Conservation (phyloP, 2,888 invertebrate species). For the Ditylenchus weischeri region DNA sequence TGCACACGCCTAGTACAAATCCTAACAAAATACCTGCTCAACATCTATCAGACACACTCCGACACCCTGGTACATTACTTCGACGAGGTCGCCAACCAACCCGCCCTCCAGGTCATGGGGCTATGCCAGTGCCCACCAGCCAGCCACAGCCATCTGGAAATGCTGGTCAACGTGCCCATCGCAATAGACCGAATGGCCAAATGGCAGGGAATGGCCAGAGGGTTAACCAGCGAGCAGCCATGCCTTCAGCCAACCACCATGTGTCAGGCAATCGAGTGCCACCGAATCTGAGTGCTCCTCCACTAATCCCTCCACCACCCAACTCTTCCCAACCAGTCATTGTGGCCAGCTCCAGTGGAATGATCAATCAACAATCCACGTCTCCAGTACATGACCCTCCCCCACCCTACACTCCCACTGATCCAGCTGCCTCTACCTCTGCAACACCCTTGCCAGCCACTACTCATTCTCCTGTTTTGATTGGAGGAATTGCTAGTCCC, state of each 20-base stretch:
- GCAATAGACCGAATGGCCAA: background rate
- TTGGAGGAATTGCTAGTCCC: conserved; percentile 2
- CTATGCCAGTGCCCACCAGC: conserved; percentile 3
- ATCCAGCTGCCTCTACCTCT: conserved; percentile 25
- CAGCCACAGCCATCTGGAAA: background rate
- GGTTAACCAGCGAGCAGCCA: conserved; percentile 13
- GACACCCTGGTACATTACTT: conserved; percentile 64
- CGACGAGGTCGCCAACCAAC: no score
- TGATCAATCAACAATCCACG: background rate
- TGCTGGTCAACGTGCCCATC: conserved; percentile 5
- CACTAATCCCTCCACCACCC: conserved; percentile 27
- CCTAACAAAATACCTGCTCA: conserved; percentile 77
- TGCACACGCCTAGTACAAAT: conserved; percentile 97
- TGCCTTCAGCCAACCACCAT: background rate
- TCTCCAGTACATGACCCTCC: conserved; percentile 28
- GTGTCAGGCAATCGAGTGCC: conserved; percentile 23
- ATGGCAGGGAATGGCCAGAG: background rate
- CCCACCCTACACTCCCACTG: conserved; percentile 33
- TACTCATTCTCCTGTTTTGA: background rate
- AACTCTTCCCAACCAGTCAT: background rate
- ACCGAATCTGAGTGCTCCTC: conserved; percentile 35
- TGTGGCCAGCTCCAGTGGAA: background rate
- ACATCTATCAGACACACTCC: conserved; percentile 72
- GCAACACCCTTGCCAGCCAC: background rate
- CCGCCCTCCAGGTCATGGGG: no score